Conservation (phyloP, 2,113 vertebrate species). For the Xenus cinereus region DNA sequence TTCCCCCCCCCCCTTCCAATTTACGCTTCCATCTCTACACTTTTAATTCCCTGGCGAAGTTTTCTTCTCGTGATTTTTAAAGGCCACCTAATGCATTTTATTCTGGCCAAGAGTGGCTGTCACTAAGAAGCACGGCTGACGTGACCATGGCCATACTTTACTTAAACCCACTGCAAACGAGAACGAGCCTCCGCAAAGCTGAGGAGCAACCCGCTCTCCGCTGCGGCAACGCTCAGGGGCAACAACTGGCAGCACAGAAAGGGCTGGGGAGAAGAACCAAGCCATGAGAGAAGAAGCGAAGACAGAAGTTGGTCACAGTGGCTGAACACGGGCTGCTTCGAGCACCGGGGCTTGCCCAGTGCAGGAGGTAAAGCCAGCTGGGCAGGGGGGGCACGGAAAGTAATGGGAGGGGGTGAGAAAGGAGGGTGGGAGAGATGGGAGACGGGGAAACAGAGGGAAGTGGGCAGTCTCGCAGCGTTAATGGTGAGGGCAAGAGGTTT, state of each 20-base stretch:
- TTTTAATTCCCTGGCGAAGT: not conserved
- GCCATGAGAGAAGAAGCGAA: not conserved
- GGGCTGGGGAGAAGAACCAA: not conserved
- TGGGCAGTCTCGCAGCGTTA: not conserved
- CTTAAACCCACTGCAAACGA: not conserved
- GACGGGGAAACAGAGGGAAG: not conserved
- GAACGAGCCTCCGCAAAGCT: not conserved
- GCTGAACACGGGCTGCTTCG: rapidly evolving
- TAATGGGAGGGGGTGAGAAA: not conserved
- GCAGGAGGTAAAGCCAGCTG: not conserved
- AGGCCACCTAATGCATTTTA: not conserved
- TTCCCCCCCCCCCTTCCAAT: not conserved
- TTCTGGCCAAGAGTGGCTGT: not conserved
- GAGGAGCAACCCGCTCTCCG: not conserved
- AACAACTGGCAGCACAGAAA: not conserved
- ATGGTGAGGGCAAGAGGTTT: not conserved
- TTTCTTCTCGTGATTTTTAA: not conserved
- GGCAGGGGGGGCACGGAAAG: not conserved
- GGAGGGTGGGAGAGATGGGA: not conserved
- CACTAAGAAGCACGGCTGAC: not conserved
- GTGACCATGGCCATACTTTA: not conserved
- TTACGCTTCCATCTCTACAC: not conserved
- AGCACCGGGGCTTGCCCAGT: not conserved
- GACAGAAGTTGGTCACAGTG: not conserved
- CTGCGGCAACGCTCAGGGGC: not conserved